Conservation (phyloP, 1,140 invertebrate species). For the Halyomorpha halys region DNA sequence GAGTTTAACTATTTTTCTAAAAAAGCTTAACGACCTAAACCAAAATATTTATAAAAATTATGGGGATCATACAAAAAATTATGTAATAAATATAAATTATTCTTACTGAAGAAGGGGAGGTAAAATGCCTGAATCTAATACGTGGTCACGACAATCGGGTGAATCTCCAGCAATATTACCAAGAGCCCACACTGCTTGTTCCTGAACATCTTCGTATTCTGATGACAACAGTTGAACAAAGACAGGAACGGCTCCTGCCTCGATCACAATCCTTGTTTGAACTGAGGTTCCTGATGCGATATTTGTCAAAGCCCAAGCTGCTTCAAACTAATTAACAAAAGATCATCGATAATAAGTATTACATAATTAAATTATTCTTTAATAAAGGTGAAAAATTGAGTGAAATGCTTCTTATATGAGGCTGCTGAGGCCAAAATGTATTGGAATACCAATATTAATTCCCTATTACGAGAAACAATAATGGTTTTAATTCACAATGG, state of each 20-base stretch:
- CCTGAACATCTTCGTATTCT: slow-evolving; percentile 86
- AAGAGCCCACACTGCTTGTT: slow-evolving; percentile 93
- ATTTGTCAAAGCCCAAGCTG: slow-evolving; percentile 95
- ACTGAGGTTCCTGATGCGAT: slow-evolving; percentile 93
- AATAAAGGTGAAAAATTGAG: no score
- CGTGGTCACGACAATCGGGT: slow-evolving; percentile 81
- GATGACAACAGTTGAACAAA: slow-evolving; percentile 75
- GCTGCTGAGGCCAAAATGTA: no score
- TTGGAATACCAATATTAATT: no score
- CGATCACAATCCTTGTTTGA: slow-evolving; percentile 87
- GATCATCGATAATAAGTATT: no score
- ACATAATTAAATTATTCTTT: no score
- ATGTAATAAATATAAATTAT: slow-evolving; percentile 3
- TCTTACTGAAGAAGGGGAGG: slow-evolving; percentile 80
- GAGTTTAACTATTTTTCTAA: no score
- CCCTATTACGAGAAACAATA: no score
- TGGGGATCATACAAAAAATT: no score
- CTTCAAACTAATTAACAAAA: slow-evolving; percentile 69
- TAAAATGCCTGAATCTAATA: slow-evolving; percentile 75
- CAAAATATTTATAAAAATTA: no score
- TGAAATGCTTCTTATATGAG: no score
- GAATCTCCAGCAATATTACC: slow-evolving; percentile 96
- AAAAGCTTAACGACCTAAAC: no score
- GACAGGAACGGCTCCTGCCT: slow-evolving; percentile 85
- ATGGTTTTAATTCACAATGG: no score